These are phyloP conservation scores for Desmophyllum pertusum DNA, from an alignment of 92 coral and sea anemone genomes.

Conservation along the genomic window DNA sequence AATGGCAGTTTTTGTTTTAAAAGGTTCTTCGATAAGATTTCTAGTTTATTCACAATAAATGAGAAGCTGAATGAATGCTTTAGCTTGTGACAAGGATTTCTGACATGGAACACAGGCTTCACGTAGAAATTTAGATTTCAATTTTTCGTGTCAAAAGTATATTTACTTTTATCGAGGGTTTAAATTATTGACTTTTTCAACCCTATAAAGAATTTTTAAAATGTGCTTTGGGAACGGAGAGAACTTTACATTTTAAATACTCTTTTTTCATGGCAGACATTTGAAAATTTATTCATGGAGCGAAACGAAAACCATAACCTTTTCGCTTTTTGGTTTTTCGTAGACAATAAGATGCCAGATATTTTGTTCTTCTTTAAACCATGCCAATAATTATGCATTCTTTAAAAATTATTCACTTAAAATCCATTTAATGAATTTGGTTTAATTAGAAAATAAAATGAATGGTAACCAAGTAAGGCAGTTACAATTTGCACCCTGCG, in stretches of 20 bases:
- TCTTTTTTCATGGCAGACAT: too few relatives aligned
- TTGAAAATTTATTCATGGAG: too few relatives aligned
- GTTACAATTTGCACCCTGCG: too few relatives aligned
- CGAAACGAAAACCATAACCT: not conserved
- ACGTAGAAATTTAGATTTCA: not conserved
- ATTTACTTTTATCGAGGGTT: conserved; percentile 26
- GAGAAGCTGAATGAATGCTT: not conserved
- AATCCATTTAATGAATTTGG: not conserved
- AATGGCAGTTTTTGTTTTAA: not conserved
- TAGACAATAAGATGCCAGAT: not conserved
- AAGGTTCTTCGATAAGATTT: not conserved
- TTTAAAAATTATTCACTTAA: not conserved
- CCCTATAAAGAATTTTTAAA: not conserved
- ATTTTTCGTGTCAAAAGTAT: conserved; percentile 5
- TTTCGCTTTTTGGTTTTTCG: not conserved
- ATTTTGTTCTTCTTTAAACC: not conserved
- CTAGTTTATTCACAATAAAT: not conserved
- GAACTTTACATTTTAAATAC: not conserved
- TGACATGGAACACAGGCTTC: not conserved
- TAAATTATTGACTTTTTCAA: conserved; percentile 16
- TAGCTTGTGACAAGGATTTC: not conserved
- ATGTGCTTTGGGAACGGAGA: too few relatives aligned
- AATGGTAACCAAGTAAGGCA: not conserved
- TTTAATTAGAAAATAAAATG: not conserved
- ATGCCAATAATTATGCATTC: not conserved